A percentile compares a stretch with the other conserved stretches of the same genome.
These are phyloP conservation scores for Oreohelix idahoensis DNA, from an alignment of 1,140 invertebrate species.

Conservation along the genomic window DNA sequence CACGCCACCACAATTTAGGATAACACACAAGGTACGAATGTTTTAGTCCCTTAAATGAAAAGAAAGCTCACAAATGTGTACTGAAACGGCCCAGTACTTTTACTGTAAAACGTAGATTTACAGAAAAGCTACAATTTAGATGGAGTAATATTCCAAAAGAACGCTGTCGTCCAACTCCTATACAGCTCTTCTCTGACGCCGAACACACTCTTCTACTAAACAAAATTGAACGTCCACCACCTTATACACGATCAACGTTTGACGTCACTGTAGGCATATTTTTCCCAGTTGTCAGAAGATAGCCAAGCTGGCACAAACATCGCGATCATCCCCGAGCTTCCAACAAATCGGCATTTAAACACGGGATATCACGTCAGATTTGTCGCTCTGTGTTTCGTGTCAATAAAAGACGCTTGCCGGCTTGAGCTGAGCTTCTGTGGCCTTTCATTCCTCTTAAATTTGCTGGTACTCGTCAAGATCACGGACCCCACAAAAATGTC, in stretches of 20 bases:
- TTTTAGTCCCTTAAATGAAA: too few species aligned
- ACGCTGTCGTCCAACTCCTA: too few species aligned
- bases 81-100: too few species aligned
- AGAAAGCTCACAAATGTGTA: too few species aligned
- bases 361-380: neutral
- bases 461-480: neutral
- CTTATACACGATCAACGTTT: neutral
- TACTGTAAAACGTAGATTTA: too few species aligned
- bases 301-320: neutral
- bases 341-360: constrained; percentile 12
- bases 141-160: neutral
- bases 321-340: neutral
- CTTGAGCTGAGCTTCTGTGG: neutral
- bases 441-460: neutral
- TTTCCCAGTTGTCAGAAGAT: neutral
- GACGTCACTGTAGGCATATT: neutral
- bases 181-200: neutral
- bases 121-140: too few species aligned
- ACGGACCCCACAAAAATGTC: neutral
- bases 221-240: neutral
- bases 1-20: neutral
- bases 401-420: neutral
- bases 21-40: too few species aligned
- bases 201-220: neutral
- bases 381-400: neutral